A percentile compares a stretch with the other conserved stretches of the same genome.
phyloP scores from a whole-genome alignment of 1,140 invertebrate species.

The Macrobrachium rosenbergii region DNA sequence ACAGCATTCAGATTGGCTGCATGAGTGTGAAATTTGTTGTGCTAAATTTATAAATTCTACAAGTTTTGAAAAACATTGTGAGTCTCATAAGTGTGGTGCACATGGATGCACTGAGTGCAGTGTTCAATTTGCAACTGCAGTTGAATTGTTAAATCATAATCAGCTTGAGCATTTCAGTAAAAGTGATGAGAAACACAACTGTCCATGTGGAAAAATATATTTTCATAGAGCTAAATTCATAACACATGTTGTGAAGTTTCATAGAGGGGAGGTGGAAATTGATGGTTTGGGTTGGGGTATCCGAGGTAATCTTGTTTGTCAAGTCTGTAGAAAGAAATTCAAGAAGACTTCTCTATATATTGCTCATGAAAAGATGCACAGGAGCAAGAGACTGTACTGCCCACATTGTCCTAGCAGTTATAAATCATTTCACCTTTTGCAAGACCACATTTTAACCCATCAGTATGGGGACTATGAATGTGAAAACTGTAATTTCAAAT shows the following conservation, averaged over 20 bases:
- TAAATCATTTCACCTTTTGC: constrained; percentile 21
- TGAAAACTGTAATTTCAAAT: constrained; percentile 40
- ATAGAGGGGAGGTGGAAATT: constrained; percentile 45
- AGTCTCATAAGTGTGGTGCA: constrained; percentile 32
- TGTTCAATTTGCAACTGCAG: constrained; percentile 41
- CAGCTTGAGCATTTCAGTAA: constrained; percentile 6
- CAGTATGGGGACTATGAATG: constrained; percentile 58
- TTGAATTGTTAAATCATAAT: constrained; percentile 56
- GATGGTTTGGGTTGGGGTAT: constrained; percentile 46
- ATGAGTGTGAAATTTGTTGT: constrained; percentile 39
- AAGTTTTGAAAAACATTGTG: constrained; percentile 27
- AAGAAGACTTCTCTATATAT: constrained; percentile 49
- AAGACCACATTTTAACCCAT: constrained; percentile 48
- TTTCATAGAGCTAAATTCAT: constrained; percentile 33
- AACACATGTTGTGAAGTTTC: constrained; percentile 41
- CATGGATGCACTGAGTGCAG: constrained; percentile 28
- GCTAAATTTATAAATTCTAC: constrained; percentile 39
- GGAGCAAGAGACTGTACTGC: constrained; percentile 29
- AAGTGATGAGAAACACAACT: constrained; percentile 15
- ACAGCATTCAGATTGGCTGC: constrained; percentile 29
- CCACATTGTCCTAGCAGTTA: constrained; percentile 40
- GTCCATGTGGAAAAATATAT: constrained; percentile 44
- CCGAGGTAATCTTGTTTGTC: constrained; percentile 36
- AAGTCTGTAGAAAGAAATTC: constrained; percentile 44
- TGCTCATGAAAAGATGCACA: constrained; percentile 55